Base-by-base conservation (phyloP, 2,113 vertebrate genomes). In the Mola mola region DNA sequence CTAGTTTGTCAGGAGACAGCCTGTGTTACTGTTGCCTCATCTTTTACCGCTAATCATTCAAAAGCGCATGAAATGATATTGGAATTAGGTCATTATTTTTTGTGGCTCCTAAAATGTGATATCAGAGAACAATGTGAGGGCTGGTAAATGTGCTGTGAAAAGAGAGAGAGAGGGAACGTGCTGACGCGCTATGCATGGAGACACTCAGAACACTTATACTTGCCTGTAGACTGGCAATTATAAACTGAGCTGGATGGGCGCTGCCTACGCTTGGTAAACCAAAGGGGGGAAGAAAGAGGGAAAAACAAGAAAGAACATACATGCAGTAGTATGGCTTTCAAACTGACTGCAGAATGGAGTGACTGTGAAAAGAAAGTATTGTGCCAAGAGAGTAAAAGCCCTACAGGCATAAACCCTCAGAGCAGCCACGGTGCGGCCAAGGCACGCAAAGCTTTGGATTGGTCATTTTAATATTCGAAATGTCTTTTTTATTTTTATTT, bases 261-360 rank as follows among this genome's bases (percentile, higher is more conserved):
- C 70, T 69, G 74, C 66, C 70, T 59, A 72, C 66, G 17, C 68
- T 48, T 16, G 4, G 26, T 15, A 37, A 75, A 63, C 48, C 41
- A 48, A 31, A 77, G 19, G 2, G 8, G 22, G 22, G 19, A 29
- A 17, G 24, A 41, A 40, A 38, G 52, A 43, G 66, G 36, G 28
- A 13, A 22, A 2, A n/a, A 59, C n/a, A 62, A 37, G 22, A 26
- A 61, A 42, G 4, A 68, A 55, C 20, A 43, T 26, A 22, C 17
- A 20, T 33, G 24, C 38, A 42, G 25, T 6, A 4, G 34, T 17
- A n/a, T n/a, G n/a, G 40, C 10, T 78, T 66, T 74, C 3, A 66
- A 47, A 53, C 60, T 19, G n/a, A 42, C 48, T 69, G 53, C 47
- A 48, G 16, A n/a, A 6, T 34, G 13, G 8, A 41, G 33, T 3